These are phyloP conservation scores for Calliopsis andreniformis DNA, from an alignment of 1,140 invertebrate genomes.

Conservation along the genomic window DNA sequence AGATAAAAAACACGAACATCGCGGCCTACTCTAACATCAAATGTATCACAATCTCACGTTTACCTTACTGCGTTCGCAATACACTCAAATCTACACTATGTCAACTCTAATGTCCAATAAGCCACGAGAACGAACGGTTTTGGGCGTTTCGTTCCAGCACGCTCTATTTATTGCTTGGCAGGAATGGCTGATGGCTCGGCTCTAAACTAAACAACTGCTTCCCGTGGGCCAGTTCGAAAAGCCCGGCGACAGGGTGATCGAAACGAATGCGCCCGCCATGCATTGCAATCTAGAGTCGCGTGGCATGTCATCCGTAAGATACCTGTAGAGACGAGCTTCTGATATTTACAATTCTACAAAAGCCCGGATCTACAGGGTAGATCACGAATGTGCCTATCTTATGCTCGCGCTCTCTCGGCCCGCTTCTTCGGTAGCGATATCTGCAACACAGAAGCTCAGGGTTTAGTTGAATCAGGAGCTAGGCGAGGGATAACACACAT, in stretches of 20 bases:
- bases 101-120: background rate
- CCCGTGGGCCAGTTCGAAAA: background rate
- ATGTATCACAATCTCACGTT: background rate
- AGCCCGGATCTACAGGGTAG: slow-evolving; percentile 99
- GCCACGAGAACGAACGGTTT: background rate
- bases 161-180: background rate
- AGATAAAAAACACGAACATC: too few species aligned
- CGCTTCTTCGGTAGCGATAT: slow-evolving; percentile 26
- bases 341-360: slow-evolving; percentile 94
- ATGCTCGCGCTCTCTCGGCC: slow-evolving; percentile 58
- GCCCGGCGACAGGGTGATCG: background rate
- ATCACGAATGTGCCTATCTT: slow-evolving; percentile 93
- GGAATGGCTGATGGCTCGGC: background rate
- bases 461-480: slow-evolving; percentile 33
- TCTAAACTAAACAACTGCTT: slow-evolving; percentile 6
- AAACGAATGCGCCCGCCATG: background rate
- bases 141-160: too few species aligned
- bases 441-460: slow-evolving; percentile 53
- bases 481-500: too few species aligned
- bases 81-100: too few species aligned
- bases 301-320: slow-evolving; percentile 96
- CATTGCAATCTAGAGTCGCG: slow-evolving; percentile 78
- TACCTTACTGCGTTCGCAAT: too few species aligned
- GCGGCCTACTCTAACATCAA: background rate
- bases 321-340: slow-evolving; percentile 99